A percentile compares a stretch with the other conserved stretches of the same genome.
phyloP scores from a whole-genome alignment of 2,888 invertebrate genomes.

The Pantelozetes paolii region DNA sequence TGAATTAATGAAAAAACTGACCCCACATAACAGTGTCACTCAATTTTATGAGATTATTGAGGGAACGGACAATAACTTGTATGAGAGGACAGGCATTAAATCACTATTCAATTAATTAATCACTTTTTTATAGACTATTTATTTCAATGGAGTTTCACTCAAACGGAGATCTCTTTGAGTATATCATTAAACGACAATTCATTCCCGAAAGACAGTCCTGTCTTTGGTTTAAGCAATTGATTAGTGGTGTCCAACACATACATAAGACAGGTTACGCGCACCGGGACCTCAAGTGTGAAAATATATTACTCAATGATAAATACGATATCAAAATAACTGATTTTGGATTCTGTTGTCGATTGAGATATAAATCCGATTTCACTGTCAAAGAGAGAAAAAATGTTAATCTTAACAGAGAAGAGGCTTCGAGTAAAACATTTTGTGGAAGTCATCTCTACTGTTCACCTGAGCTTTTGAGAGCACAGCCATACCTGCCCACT shows the following conservation, averaged over 20 bases:
- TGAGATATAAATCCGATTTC: neutral
- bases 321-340: slow-evolving; percentile 37
- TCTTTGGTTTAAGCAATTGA: slow-evolving; percentile 28
- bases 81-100: neutral
- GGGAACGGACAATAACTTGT: neutral
- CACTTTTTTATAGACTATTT: neutral
- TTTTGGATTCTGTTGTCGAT: slow-evolving; percentile 36
- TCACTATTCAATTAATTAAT: neutral
- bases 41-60: slow-evolving; percentile 21
- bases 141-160: neutral
- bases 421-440: neutral
- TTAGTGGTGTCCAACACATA: slow-evolving; percentile 5
- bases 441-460: slow-evolving; percentile 11
- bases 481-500: slow-evolving; percentile 2
- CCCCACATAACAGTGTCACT: neutral
- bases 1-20: slow-evolving; percentile 1
- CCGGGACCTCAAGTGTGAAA: slow-evolving; percentile 40
- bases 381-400: neutral
- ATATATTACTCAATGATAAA: slow-evolving; percentile 34
- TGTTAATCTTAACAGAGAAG: neutral
- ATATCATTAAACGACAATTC: neutral
- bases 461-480: slow-evolving; percentile 19
- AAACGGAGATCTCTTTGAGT: slow-evolving; percentile 26
- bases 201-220: slow-evolving; percentile 20
- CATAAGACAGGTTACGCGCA: slow-evolving; percentile 33